A percentile compares a stretch with the other conserved stretches of the same genome.
Evolutionary conservation across 35 echinoderm and acorn worm genomes (phyloP).

Genomic region (Ophioderma brevispina): DNA sequence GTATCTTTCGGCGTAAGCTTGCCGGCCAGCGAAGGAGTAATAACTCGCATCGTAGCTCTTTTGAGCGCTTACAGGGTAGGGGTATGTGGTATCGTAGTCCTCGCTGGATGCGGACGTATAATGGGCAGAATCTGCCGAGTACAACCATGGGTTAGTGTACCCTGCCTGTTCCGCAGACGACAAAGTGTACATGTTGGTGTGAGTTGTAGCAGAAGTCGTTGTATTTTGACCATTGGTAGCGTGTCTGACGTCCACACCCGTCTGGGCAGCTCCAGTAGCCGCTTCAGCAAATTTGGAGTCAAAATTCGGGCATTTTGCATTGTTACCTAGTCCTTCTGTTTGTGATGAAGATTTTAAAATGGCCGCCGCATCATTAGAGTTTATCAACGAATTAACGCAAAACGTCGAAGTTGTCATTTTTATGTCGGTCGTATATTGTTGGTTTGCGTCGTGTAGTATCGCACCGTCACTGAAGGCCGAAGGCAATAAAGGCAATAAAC

Average conservation of each 20-base stretch:
- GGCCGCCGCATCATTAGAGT: constrained; percentile 63
- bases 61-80: constrained; percentile 53
- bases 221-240: constrained; percentile 18
- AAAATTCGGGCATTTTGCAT: constrained; percentile 29
- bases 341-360: constrained; percentile 55
- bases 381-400: constrained; percentile 89
- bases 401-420: constrained; percentile 89
- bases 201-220: neutral
- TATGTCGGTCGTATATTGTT: constrained; percentile 88
- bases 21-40: constrained; percentile 42
- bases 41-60: constrained; percentile 64
- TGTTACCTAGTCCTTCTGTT: constrained; percentile 57
- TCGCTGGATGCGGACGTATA: constrained; percentile 62
- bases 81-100: constrained; percentile 61
- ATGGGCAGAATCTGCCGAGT: constrained; percentile 43
- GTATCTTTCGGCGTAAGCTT: constrained; percentile 59
- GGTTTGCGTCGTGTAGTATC: constrained; percentile 42
- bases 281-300: constrained; percentile 65
- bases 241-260: constrained; percentile 20
- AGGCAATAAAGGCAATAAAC: constrained; percentile 68
- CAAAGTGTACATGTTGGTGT: constrained; percentile 76
- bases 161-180: constrained; percentile 43
- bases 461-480: constrained; percentile 25
- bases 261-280: constrained; percentile 24
- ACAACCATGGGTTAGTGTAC: constrained; percentile 74